Evolutionary conservation across 2,888 invertebrate genomes (phyloP).

Genomic region (Clanis bilineata): DNA sequence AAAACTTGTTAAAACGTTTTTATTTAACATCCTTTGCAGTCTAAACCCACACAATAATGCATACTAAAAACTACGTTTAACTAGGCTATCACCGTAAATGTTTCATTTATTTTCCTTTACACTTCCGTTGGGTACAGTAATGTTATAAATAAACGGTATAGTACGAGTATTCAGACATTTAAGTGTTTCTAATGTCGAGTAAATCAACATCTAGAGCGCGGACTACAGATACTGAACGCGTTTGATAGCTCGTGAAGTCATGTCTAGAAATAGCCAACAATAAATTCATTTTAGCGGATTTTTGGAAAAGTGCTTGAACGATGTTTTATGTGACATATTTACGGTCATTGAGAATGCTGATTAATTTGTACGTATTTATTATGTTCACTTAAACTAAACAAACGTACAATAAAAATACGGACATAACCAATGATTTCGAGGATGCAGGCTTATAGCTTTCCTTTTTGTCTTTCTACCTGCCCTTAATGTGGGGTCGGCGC

Average conservation of each 20-base stretch:
- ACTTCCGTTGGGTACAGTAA: background rate
- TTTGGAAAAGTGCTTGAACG: constrained; percentile 1
- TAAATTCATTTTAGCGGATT: constrained; percentile 1
- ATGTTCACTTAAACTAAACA: too few species aligned
- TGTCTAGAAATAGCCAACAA: background rate
- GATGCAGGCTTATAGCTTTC: too few species aligned
- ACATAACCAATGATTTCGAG: too few species aligned
- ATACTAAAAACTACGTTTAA: background rate
- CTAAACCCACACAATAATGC: background rate
- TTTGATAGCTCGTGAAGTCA: constrained; percentile 5
- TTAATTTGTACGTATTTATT: constrained; percentile 1
- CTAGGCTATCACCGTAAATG: background rate
- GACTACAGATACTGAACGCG: background rate
- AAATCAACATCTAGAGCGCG: background rate
- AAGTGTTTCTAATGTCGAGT: constrained; percentile 3
- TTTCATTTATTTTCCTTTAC: background rate
- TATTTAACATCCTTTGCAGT: background rate
- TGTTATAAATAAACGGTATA: background rate
- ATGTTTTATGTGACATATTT: constrained; percentile 7
- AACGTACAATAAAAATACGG: too few species aligned
- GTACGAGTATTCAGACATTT: background rate
- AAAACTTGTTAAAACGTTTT: too few species aligned
- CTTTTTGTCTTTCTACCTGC: too few species aligned
- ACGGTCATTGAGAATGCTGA: background rate
- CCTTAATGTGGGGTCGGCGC: too few species aligned